phyloP scores from a whole-genome alignment of 92 coral and sea anemone genomes.

The Meandrina meandrites region DNA sequence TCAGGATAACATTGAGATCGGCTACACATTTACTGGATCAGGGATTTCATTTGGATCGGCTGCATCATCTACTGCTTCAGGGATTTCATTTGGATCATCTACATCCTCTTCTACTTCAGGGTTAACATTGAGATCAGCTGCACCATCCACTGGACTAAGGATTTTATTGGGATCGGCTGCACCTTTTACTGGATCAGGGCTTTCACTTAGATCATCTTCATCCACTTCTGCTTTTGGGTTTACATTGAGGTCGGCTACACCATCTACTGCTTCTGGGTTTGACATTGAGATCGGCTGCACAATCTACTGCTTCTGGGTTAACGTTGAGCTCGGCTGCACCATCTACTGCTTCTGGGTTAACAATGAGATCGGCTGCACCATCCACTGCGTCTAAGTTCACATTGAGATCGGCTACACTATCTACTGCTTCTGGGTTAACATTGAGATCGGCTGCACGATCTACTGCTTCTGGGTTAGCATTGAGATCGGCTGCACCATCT shows the following conservation, averaged over 20 bases:
- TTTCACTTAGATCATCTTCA: no score
- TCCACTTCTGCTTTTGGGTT: no score
- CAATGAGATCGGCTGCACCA: no score
- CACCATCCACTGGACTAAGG: neutral
- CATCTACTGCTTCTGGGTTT: neutral
- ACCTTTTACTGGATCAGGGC: no score
- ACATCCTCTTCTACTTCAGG: neutral
- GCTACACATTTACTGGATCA: neutral
- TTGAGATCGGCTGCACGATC: neutral
- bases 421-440: neutral
- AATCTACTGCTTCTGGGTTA: neutral
- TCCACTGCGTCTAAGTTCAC: neutral
- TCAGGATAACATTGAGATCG: neutral
- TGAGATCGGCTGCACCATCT: no score
- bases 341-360: no score
- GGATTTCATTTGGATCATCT: no score
- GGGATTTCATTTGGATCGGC: neutral
- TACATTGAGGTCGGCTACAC: neutral
- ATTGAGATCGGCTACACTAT: neutral
- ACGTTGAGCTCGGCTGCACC: neutral
- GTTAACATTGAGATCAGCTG: neutral
- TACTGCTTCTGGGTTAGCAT: neutral
- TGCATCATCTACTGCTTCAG: no score
- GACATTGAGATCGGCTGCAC: neutral
- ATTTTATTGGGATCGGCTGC: no score